Base-by-base conservation (phyloP, 1,140 invertebrate species). In the Drosophila ananassae region DNA sequence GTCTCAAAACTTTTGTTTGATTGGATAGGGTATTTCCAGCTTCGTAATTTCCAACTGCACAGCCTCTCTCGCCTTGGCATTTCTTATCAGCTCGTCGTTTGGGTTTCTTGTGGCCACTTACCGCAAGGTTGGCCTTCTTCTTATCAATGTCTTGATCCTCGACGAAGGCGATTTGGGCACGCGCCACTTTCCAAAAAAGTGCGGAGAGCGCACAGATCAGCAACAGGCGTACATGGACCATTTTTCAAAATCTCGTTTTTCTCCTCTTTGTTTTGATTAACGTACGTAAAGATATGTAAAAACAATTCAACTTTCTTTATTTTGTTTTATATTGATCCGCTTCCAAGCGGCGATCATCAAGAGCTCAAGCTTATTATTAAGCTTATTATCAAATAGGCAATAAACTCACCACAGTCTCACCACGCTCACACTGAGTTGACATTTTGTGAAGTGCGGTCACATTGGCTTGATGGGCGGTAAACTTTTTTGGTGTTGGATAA, bases 61-160 rank as follows among this genome's bases (percentile, higher is more conserved):
- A 30, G 46, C 5, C 17, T 21, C 25, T 58, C 52, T 50, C 39
- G 37, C 9, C 50, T 47, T 55, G 17, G 22, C 6, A 44, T 48
- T 52, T 54, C 53, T 89, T 84, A 84, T 84, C 75, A 87, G 50
- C 51, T 46, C 37, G 21, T 1, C n/a, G 44, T 39, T 24, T 6
- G 13, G 13, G 13, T 54, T 44, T 32, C 28, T 48, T 22, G 9
- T 13, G 10, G 21, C 17, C 28, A 46, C 81, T 80, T 59, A 91
- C 90, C 52, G 46, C 80, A 47, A 89, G 44, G 73, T 91, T 91
- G 6, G 64, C 69, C 78, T 91, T 91, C 41, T 73, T 69, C 73
- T 90, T 87, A 87, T 91, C 90, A 57, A 77, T 62, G 58, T 78
- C 84, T 17, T 46, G 68, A 21, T 76, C 73, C 80, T 91, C 90